Conservation (phyloP, 2,113 vertebrate species). For the Phocoena sinus region DNA sequence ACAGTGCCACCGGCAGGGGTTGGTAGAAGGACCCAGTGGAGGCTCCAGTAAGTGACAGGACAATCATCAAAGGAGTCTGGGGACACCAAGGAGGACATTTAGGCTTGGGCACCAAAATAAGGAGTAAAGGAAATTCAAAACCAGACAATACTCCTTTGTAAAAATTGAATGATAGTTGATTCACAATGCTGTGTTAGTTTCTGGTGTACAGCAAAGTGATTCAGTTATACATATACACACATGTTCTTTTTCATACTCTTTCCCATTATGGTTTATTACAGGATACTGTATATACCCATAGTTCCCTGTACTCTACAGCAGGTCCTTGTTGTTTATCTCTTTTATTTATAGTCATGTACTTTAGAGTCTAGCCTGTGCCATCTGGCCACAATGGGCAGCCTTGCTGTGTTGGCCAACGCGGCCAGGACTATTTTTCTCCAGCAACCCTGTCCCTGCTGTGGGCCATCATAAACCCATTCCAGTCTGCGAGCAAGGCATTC, state of each 20-base stretch:
- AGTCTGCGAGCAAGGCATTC: too few relatives aligned
- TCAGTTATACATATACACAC: neutral
- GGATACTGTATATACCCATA: neutral
- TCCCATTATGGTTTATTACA: too few relatives aligned
- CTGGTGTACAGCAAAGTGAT: neutral
- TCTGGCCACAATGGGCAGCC: neutral
- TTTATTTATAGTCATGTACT: neutral
- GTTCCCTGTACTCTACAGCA: neutral
- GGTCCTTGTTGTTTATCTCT: neutral
- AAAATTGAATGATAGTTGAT: neutral
- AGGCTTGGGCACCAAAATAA: neutral
- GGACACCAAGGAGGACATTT: neutral
- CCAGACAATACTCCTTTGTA: neutral
- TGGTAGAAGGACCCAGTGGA: neutral
- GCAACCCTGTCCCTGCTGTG: neutral
- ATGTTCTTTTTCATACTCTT: too few relatives aligned
- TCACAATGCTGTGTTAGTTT: neutral
- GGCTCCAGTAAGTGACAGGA: neutral
- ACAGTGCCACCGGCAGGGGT: too few relatives aligned
- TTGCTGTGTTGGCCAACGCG: accelerated
- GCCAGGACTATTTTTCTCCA: neutral
- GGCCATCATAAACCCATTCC: neutral
- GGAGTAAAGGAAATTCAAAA: neutral
- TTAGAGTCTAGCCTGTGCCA: neutral
- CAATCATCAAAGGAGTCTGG: neutral